These are phyloP conservation scores for Drosophila multiciliata DNA, from an alignment of 2,888 invertebrate genomes.

Conservation along the genomic window DNA sequence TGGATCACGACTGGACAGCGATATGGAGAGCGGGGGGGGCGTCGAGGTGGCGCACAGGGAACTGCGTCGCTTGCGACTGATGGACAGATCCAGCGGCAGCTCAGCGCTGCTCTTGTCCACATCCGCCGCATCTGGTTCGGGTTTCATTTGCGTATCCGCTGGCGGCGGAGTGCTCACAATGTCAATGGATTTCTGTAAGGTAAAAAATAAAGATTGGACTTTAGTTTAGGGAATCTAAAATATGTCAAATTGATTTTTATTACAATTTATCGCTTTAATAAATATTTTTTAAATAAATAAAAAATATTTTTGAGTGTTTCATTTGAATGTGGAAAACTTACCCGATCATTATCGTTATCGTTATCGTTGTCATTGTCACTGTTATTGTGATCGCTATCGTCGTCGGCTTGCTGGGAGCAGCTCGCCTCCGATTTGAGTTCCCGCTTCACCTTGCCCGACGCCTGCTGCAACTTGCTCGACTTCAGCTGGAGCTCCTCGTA, in stretches of 20 bases:
- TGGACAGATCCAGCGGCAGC: conserved; percentile 91
- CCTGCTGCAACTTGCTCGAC: not conserved
- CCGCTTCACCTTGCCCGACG: conserved; percentile 19
- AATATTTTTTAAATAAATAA: too few relatives aligned
- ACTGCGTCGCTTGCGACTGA: conserved; percentile 86
- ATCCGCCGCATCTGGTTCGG: conserved; percentile 29
- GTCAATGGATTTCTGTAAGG: conserved; percentile 82
- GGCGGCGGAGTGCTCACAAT: conserved; percentile 82
- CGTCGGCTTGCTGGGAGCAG: conserved; percentile 48
- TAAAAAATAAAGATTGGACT: not conserved
- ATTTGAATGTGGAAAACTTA: conserved; percentile 45
- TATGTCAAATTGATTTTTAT: not conserved
- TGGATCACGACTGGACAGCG: conserved; percentile 24
- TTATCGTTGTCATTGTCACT: conserved; percentile 18
- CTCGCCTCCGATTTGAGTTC: conserved; percentile 20
- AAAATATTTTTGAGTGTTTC: not conserved
- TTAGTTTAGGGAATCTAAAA: not conserved
- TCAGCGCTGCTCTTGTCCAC: conserved; percentile 85
- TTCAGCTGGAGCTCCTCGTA: conserved; percentile 21
- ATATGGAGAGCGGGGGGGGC: conserved; percentile 24
- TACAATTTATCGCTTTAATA: too few relatives aligned
- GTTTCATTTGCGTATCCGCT: conserved; percentile 55
- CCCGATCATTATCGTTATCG: conserved; percentile 75
- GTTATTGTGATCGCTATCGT: conserved; percentile 9
- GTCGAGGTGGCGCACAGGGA: conserved; percentile 39